phyloP scores from a whole-genome alignment of 2,797 vertebrate genomes.

The Gallinago solitaria region DNA sequence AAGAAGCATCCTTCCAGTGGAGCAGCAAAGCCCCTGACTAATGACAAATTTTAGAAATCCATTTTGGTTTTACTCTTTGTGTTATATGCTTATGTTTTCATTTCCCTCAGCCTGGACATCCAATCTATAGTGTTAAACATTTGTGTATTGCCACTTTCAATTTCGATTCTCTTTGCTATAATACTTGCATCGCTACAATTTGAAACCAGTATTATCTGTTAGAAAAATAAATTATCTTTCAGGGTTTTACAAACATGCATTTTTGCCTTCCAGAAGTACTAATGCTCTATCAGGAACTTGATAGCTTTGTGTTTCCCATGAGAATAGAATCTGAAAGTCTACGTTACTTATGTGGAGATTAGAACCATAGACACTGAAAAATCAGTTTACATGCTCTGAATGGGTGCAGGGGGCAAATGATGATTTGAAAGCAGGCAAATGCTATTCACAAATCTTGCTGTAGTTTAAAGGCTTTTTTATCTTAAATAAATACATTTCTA shows the following conservation, averaged over 20 bases:
- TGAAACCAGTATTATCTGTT: slow-evolving; percentile 11
- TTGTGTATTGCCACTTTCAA: background rate
- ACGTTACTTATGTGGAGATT: background rate
- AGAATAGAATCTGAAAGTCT: slow-evolving; percentile 4
- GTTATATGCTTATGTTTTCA: background rate
- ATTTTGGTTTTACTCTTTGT: background rate
- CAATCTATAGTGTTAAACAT: background rate
- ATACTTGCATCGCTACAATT: background rate
- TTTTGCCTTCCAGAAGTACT: slow-evolving; percentile 12
- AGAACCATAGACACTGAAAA: background rate
- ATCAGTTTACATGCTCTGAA: background rate
- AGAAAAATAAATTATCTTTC: slow-evolving; percentile 24
- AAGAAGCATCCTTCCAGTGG: background rate
- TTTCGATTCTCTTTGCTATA: background rate
- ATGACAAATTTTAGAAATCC: background rate
- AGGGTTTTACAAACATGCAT: slow-evolving; percentile 3
- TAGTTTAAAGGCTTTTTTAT: background rate
- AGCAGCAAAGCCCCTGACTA: background rate
- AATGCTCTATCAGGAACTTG: background rate
- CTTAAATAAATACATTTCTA: background rate
- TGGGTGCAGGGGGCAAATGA: background rate
- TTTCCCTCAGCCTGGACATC: background rate
- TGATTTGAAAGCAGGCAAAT: background rate
- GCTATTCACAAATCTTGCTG: background rate
- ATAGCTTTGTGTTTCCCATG: background rate